These are phyloP conservation scores for Blastobasis lacticolella DNA, from an alignment of 2,888 invertebrate species.

Conservation along the genomic window DNA sequence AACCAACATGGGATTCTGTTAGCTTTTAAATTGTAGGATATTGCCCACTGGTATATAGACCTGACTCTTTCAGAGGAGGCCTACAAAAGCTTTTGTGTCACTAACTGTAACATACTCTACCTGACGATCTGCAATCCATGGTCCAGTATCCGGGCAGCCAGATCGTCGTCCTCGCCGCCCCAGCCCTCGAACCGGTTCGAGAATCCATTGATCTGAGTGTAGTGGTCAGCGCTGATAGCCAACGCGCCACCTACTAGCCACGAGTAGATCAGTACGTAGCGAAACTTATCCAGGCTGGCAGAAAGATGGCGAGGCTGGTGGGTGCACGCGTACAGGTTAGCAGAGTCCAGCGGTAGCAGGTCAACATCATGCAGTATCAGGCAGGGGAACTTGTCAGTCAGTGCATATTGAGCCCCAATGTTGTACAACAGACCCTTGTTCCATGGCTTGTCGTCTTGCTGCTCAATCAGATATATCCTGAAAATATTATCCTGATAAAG, in stretches of 20 bases:
- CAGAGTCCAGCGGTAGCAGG: slow-evolving; percentile 85
- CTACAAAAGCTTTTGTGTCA: no score
- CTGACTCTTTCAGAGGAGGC: no score
- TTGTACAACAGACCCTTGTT: slow-evolving; percentile 93
- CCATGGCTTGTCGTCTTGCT: slow-evolving; percentile 83
- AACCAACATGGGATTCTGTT: background rate
- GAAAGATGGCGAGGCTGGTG: slow-evolving; percentile 90
- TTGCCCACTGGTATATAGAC: no score
- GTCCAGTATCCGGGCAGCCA: slow-evolving; percentile 32
- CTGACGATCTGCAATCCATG: slow-evolving; percentile 21
- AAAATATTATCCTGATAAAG: slow-evolving; percentile 12
- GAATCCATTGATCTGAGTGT: slow-evolving; percentile 43
- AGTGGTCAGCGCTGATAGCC: slow-evolving; percentile 48
- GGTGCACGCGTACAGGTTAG: slow-evolving; percentile 88
- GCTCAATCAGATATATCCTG: slow-evolving; percentile 88
- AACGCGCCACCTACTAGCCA: slow-evolving; percentile 53
- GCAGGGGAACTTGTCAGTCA: slow-evolving; percentile 82
- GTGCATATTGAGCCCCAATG: slow-evolving; percentile 85
- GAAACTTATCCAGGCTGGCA: slow-evolving; percentile 86
- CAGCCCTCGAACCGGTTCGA: slow-evolving; percentile 57
- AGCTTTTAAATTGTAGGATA: no score
- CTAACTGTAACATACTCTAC: no score
- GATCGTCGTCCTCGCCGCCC: slow-evolving; percentile 68
- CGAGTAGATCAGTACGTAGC: slow-evolving; percentile 31
- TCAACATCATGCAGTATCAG: slow-evolving; percentile 94